phyloP scores from a whole-genome alignment of 1,140 invertebrate genomes.

The Brachionus koreanus region DNA sequence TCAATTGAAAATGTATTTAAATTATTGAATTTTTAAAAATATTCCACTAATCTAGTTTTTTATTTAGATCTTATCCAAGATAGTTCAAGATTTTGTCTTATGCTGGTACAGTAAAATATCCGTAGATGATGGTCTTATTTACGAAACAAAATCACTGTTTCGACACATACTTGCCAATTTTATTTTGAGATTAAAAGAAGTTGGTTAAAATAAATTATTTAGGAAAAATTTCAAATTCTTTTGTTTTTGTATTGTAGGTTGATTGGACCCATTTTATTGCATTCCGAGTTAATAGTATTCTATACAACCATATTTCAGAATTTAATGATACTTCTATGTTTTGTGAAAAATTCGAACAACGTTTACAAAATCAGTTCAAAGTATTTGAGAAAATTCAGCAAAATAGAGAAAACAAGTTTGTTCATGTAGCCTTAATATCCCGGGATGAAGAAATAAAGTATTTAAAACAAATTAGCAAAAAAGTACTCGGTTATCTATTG shows the following conservation, averaged over 20 bases:
- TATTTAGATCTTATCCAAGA: not conserved
- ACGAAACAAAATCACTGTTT: conserved; percentile 12
- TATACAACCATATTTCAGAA: not conserved
- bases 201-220: not conserved
- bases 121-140: not conserved
- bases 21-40: too few species aligned
- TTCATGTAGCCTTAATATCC: not conserved
- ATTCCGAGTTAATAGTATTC: not conserved
- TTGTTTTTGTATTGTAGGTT: not conserved
- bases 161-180: conserved; percentile 29
- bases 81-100: conserved; percentile 38
- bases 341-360: not conserved
- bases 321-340: conserved; percentile 7
- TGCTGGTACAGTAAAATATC: conserved; percentile 40
- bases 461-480: not conserved
- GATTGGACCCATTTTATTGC: conserved; percentile 11
- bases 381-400: not conserved
- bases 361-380: not conserved
- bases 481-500: not conserved
- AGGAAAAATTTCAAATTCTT: not conserved
- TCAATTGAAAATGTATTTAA: conserved; percentile 1
- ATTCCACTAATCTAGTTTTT: too few species aligned
- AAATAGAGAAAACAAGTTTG: not conserved
- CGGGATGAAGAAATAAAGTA: conserved; percentile 27
- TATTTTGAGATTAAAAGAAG: not conserved